Conservation (phyloP, 2,888 invertebrate genomes). For the Calliscelio sp. region DNA sequence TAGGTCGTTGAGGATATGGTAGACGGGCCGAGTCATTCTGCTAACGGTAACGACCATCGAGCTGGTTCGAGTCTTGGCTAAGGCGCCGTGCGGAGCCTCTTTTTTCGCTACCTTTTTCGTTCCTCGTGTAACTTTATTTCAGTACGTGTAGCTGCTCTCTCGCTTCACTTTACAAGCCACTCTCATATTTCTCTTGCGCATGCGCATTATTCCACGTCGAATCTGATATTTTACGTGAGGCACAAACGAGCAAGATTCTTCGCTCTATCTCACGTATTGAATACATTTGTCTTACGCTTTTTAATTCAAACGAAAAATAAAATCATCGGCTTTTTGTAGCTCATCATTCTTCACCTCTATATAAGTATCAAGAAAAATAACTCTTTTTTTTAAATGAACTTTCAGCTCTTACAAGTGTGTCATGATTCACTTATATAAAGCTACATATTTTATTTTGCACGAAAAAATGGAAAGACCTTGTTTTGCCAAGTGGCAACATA, state of each 20-base stretch:
- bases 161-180: slow-evolving; percentile 50
- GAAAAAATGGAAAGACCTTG: not conserved
- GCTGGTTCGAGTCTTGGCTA: slow-evolving; percentile 85
- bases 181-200: slow-evolving; percentile 74
- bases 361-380: too few species aligned
- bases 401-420: not conserved
- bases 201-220: slow-evolving; percentile 71
- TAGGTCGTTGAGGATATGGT: slow-evolving; percentile 83
- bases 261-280: slow-evolving; percentile 6
- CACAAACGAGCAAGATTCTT: slow-evolving; percentile 40
- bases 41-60: slow-evolving; percentile 85
- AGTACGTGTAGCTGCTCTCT: slow-evolving; percentile 38
- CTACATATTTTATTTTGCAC: not conserved
- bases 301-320: not conserved
- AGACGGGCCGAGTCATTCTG: slow-evolving; percentile 82
- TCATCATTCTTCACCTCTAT: too few species aligned
- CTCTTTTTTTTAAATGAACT: not conserved
- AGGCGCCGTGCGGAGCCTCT: slow-evolving; percentile 79
- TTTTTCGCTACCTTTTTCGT: slow-evolving; percentile 67
- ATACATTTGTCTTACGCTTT: slow-evolving; percentile 10
- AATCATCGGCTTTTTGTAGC: not conserved
- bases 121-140: slow-evolving; percentile 68
- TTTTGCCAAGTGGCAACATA: not conserved
- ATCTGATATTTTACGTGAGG: slow-evolving; percentile 61
- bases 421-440: not conserved